phyloP scores from a whole-genome alignment of 1,140 invertebrate species.

The Caenorhabditis latens region DNA sequence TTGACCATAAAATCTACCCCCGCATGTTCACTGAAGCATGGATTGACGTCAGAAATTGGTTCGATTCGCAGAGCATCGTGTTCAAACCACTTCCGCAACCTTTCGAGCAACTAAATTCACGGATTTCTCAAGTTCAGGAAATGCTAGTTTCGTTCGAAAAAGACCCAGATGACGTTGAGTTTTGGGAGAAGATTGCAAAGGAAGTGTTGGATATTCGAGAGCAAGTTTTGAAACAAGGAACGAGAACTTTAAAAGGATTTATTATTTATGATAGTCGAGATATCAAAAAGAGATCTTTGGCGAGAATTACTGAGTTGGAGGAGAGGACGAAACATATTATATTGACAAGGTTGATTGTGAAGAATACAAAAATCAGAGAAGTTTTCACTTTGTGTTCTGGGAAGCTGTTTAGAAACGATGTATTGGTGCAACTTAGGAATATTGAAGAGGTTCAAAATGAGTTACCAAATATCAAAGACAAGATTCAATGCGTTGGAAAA shows the following conservation, averaged over 20 bases:
- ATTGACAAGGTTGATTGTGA: slow-evolving; percentile 5
- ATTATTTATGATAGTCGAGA: slow-evolving; percentile 41
- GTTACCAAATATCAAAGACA: neutral
- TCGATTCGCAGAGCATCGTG: slow-evolving; percentile 20
- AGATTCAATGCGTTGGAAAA: slow-evolving; percentile 14
- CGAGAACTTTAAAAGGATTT: slow-evolving; percentile 19
- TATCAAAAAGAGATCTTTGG: slow-evolving; percentile 40
- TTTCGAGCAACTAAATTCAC: neutral
- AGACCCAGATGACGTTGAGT: slow-evolving; percentile 15
- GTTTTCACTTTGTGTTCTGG: slow-evolving; percentile 7
- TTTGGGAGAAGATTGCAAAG: slow-evolving; percentile 35
- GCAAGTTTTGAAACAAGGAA: slow-evolving; percentile 20
- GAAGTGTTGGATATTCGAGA: slow-evolving; percentile 19
- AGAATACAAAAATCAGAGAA: slow-evolving; percentile 26
- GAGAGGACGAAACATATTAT: neutral
- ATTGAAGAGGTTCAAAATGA: slow-evolving; percentile 49
- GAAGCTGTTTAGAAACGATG: slow-evolving; percentile 22
- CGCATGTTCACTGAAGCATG: slow-evolving; percentile 43
- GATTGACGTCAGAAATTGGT: slow-evolving; percentile 47
- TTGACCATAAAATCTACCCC: slow-evolving; percentile 41
- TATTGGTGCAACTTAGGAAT: slow-evolving; percentile 32
- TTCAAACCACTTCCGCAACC: slow-evolving; percentile 45
- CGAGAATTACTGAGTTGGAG: slow-evolving; percentile 13
- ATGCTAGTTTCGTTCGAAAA: slow-evolving; percentile 4
- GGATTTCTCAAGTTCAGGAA: slow-evolving; percentile 13